Percentiles rank a stretch among this genome's conserved stretches.
phyloP scores from a whole-genome alignment of 53 echinoderm and acorn worm genomes.

The Astropecten irregularis region DNA sequence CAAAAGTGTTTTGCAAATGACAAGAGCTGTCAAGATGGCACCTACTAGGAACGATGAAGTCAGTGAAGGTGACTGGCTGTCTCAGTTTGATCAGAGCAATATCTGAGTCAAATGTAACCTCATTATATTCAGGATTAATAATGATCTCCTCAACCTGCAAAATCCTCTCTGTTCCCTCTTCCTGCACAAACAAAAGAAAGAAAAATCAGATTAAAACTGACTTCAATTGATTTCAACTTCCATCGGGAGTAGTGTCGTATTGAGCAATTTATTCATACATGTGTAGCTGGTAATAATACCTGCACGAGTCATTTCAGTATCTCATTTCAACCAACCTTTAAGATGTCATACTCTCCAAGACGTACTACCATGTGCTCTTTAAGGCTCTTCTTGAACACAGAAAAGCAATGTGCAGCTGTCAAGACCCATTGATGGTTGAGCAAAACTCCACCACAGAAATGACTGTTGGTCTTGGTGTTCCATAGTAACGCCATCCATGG shows the following conservation, averaged over 20 bases:
- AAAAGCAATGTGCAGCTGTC: constrained; percentile 94
- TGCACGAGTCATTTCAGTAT: too few relatives aligned
- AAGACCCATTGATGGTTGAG: constrained; percentile 84
- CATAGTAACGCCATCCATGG: constrained; percentile 93
- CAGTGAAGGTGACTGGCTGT: constrained; percentile 81
- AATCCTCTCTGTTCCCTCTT: constrained; percentile 63
- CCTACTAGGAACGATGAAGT: constrained; percentile 93
- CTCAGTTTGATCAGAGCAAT: constrained; percentile 79
- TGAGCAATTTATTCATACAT: too few relatives aligned
- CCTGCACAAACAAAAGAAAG: neutral
- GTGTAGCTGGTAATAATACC: too few relatives aligned
- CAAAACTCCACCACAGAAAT: constrained; percentile 86
- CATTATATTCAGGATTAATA: constrained; percentile 74
- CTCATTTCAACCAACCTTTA: constrained; percentile 33
- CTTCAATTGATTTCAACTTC: too few relatives aligned
- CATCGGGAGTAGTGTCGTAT: too few relatives aligned
- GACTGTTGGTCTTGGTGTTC: constrained; percentile 51
- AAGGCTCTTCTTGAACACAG: neutral
- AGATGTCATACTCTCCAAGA: constrained; percentile 79
- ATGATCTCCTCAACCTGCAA: constrained; percentile 73
- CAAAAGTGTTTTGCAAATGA: too few relatives aligned
- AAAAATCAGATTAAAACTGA: neutral
- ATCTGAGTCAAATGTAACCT: constrained; percentile 85
- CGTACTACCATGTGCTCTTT: constrained; percentile 57
- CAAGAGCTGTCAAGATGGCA: neutral